phyloP scores from a whole-genome alignment of 2,113 vertebrate species.

The Melanostigma gelatinosum region DNA sequence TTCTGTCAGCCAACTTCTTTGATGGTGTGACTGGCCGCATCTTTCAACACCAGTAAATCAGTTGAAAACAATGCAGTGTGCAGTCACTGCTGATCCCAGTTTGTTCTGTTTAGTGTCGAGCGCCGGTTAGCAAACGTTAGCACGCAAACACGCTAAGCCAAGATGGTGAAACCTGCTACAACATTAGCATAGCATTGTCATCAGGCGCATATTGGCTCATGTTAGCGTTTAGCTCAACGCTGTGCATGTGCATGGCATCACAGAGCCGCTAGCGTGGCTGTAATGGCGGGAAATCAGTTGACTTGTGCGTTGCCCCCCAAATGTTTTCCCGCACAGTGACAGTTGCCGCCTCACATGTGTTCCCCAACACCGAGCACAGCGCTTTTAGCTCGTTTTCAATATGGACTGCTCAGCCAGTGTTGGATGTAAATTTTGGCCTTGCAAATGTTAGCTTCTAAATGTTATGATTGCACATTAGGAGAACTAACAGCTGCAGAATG shows the following conservation, averaged over 20 bases:
- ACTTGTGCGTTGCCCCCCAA: background rate
- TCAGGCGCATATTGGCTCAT: background rate
- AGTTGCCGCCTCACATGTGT: background rate
- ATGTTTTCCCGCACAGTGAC: background rate
- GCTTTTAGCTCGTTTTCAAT: background rate
- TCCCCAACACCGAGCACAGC: background rate
- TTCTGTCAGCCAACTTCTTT: too few species aligned
- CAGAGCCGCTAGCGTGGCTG: background rate
- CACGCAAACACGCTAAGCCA: too few species aligned
- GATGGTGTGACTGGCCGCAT: too few species aligned
- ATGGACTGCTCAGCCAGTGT: background rate
- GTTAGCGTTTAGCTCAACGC: background rate
- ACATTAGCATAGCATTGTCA: too few species aligned
- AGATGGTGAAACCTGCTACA: too few species aligned
- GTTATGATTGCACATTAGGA: background rate
- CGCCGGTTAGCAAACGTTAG: too few species aligned
- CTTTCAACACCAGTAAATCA: too few species aligned
- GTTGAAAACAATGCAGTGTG: too few species aligned
- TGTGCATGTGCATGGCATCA: background rate
- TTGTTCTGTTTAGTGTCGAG: too few species aligned
- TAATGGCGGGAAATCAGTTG: too few species aligned
- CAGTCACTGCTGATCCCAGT: too few species aligned
- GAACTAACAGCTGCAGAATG: constrained; percentile 13
- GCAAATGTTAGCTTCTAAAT: constrained; percentile 2
- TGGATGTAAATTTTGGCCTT: background rate